These are phyloP conservation scores for Solen grandis DNA, from an alignment of 1,140 invertebrate species.

Conservation along the genomic window DNA sequence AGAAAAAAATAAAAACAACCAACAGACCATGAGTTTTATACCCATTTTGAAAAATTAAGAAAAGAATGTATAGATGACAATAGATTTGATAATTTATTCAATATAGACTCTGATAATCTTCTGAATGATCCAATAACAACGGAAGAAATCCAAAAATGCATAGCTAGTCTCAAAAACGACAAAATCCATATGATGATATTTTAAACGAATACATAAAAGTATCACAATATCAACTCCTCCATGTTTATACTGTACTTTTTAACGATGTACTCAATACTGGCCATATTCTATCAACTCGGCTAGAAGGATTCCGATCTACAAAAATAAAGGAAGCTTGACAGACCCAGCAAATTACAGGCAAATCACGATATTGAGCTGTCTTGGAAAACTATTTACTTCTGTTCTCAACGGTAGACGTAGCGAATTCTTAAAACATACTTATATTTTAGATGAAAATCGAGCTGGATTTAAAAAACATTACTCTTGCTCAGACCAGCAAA, in stretches of 20 bases:
- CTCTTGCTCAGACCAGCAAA: background rate
- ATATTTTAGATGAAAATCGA: background rate
- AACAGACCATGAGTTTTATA: no score
- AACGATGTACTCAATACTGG: background rate
- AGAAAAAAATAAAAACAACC: no score
- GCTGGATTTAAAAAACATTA: background rate
- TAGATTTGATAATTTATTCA: no score
- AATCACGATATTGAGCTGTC: background rate
- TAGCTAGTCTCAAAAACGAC: no score
- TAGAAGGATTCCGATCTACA: background rate
- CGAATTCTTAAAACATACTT: background rate
- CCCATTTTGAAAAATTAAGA: no score
- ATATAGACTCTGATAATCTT: background rate
- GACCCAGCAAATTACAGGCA: background rate
- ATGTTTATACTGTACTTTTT: background rate
- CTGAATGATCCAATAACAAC: constrained; percentile 11
- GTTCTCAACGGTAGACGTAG: background rate
- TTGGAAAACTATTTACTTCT: background rate
- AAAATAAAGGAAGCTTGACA: background rate
- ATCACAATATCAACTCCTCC: background rate
- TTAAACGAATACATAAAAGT: background rate
- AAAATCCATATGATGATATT: no score
- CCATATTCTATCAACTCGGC: background rate
- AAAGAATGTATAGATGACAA: no score
- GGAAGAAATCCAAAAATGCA: constrained; percentile 27